Percentiles rank a stretch among this genome's conserved stretches.
phyloP scores from a whole-genome alignment of 1,140 invertebrate genomes.

The Pararge aegeria region DNA sequence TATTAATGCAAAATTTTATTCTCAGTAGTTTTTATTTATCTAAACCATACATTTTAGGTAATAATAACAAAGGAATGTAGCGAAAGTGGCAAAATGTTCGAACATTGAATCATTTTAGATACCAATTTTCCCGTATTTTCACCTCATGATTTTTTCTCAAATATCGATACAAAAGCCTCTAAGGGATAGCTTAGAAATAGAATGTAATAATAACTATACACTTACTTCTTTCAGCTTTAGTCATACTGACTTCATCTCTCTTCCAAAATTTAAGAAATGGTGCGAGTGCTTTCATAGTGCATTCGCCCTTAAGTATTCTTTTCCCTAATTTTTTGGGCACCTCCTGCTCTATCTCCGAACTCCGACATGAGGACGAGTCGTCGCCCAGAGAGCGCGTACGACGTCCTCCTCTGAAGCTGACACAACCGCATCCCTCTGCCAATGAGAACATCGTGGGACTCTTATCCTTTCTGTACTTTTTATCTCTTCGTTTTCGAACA shows the following conservation, averaged over 20 bases:
- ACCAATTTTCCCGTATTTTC: too few relatives aligned
- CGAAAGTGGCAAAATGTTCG: too few relatives aligned
- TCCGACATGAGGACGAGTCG: constrained; percentile 81
- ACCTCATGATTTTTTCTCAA: too few relatives aligned
- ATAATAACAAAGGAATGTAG: too few relatives aligned
- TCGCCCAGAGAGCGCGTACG: constrained; percentile 72
- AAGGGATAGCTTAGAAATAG: too few relatives aligned
- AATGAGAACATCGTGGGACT: constrained; percentile 73
- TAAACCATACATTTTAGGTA: too few relatives aligned
- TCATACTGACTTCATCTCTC: constrained; percentile 83
- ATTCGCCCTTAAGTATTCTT: constrained; percentile 63
- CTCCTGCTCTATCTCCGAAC: constrained; percentile 80
- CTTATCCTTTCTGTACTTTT: constrained; percentile 66
- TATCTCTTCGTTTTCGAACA: constrained; percentile 75
- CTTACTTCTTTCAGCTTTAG: constrained; percentile 86
- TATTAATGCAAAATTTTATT: too few relatives aligned
- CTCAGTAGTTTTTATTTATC: too few relatives aligned
- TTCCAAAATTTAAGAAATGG: constrained; percentile 81
- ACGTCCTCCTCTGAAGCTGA: constrained; percentile 66
- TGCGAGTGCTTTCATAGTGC: constrained; percentile 73
- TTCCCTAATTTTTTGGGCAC: constrained; percentile 61
- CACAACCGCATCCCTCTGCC: constrained; percentile 74
- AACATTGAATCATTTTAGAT: too few relatives aligned
- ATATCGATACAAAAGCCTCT: too few relatives aligned
- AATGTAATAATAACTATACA: constrained; percentile 35